Conservation (phyloP, 1,140 invertebrate species). For the Drosophila nasuta region DNA sequence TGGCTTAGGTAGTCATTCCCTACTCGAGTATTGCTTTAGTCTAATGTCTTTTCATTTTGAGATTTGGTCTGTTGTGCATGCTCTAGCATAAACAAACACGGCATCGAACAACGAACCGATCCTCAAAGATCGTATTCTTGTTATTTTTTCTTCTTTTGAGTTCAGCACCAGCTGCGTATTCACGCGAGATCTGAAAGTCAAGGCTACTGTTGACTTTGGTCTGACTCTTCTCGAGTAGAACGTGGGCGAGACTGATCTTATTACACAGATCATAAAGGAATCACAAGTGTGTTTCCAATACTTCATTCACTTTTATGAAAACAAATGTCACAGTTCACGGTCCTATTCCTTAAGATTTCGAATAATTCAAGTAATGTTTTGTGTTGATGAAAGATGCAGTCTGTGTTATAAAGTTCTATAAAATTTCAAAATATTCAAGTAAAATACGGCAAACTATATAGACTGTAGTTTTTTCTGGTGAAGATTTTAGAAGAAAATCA, state of each 20-base stretch:
- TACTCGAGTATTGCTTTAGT: constrained; percentile 43
- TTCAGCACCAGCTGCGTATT: constrained; percentile 66
- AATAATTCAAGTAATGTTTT: neutral
- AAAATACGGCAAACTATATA: neutral
- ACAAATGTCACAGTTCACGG: constrained; percentile 1
- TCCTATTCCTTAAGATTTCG: neutral
- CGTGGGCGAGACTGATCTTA: constrained; percentile 24
- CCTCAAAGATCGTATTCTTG: constrained; percentile 52
- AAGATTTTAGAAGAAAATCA: too few relatives aligned
- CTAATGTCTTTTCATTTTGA: constrained; percentile 11
- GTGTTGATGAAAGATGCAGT: neutral
- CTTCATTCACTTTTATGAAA: constrained; percentile 1
- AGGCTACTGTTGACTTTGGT: constrained; percentile 29
- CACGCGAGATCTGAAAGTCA: constrained; percentile 41
- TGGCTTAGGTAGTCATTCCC: constrained; percentile 59
- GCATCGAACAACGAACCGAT: constrained; percentile 16
- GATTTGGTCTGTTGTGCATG: constrained; percentile 44
- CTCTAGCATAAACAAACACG: constrained; percentile 74
- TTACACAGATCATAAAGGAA: constrained; percentile 34
- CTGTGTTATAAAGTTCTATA: neutral
- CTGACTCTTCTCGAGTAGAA: constrained; percentile 4
- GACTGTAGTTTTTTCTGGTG: too few relatives aligned
- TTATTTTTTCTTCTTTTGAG: constrained; percentile 30
- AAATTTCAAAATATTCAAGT: neutral
- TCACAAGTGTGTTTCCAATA: constrained; percentile 8